Evolutionary conservation across 2,888 invertebrate genomes (phyloP), one percentile per base, ranked within the genome.

Genomic region (Alviniconcha strummeri): DNA sequence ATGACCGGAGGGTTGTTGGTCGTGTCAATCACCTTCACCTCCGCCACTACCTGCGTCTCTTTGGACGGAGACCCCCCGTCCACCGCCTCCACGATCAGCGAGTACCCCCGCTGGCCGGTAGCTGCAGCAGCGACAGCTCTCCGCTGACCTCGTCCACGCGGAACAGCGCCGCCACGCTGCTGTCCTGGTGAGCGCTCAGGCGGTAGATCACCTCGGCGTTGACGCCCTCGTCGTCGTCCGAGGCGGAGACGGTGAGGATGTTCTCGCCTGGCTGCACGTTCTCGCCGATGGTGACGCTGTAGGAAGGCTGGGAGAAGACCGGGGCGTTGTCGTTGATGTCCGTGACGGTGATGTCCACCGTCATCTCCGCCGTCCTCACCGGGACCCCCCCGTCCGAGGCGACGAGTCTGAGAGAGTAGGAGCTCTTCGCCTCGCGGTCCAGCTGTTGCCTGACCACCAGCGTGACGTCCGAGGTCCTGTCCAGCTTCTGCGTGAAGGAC

Each of bases 1-100:
- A 91, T 91, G 71, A 97, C 95, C 0, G 98, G 98, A 13, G 98
- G 98, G 93, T 98, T 98, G 93, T 98, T 98, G 94, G 98, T 98
- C 94, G 98, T 98, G 87, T 94, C 94, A 91, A 97, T 97, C 9
- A 98, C 96, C 69, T 86, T 85, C 13, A 92, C 88, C 75, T 86
- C 85, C 9, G 91, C 90, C 79, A 89, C 87, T 7, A 90, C 89
- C 81, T 91, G 90, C 1, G 89, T 86, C 19, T 88, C 89, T 55
- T 87, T 86, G 5, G 90, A 88, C 19, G 90, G 90, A 0, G 82
- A 67, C 0, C 90, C 92, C 8, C 85, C 82, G 84, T 92, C 92
- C 77, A 88, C 88, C 17, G 90, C 91, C 78, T 90, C 90, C 8
- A 91, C 89, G 80, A 90, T 89, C 54, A 92, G 86, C 55, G 87